These are phyloP conservation scores for Poeciliopsis retropinna DNA, from an alignment of 2,113 vertebrate species.

Conservation along the genomic window DNA sequence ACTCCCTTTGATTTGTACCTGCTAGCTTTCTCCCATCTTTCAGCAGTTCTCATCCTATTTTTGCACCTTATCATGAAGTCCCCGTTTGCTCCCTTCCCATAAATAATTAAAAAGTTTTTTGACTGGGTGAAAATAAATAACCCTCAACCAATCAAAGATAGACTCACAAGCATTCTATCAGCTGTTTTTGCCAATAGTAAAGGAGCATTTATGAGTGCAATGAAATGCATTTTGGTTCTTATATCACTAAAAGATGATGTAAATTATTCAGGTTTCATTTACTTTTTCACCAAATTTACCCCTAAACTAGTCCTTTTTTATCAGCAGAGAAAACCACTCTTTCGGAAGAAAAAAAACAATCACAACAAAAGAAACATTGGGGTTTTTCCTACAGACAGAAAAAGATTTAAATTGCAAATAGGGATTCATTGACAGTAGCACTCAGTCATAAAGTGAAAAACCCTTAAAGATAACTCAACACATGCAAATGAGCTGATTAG, in stretches of 20 bases:
- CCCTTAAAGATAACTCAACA: constrained; percentile 68
- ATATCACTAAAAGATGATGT: constrained; percentile 66
- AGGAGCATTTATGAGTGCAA: constrained; percentile 43
- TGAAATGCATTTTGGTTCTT: constrained; percentile 50
- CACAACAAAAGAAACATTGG: neutral
- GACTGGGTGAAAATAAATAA: constrained; percentile 65
- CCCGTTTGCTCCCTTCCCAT: constrained; percentile 61
- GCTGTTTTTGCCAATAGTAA: constrained; percentile 52
- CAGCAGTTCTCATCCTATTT: constrained; percentile 41
- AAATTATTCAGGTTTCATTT: constrained; percentile 75
- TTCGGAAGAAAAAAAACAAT: constrained; percentile 1
- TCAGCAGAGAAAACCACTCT: constrained; percentile 5
- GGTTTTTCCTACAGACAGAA: constrained; percentile 11
- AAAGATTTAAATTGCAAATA: constrained; percentile 61
- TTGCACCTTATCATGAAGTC: constrained; percentile 61
- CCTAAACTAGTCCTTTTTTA: constrained; percentile 19
- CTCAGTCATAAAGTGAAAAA: constrained; percentile 64
- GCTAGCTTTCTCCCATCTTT: constrained; percentile 25
- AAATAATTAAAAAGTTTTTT: constrained; percentile 70
- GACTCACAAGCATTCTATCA: constrained; percentile 23
- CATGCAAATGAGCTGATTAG: constrained; percentile 74
- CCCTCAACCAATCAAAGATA: constrained; percentile 53
- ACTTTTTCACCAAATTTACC: constrained; percentile 45
- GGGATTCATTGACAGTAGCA: constrained; percentile 45
- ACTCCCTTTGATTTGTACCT: constrained; percentile 27